Conservation (phyloP, 2,113 vertebrate species). For the Parus major region DNA sequence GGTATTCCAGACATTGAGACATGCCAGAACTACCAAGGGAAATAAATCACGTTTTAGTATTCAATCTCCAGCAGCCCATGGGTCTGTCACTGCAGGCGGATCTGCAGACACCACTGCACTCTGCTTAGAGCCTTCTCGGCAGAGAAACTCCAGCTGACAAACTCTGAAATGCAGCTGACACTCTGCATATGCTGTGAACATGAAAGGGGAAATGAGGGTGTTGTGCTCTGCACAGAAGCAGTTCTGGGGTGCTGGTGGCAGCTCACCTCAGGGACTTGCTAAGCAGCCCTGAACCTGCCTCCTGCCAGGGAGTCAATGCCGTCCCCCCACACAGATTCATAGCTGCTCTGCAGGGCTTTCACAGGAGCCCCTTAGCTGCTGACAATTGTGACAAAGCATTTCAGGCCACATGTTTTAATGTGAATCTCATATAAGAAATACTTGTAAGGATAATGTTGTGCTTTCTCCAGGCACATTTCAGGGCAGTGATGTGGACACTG, state of each 20-base stretch:
- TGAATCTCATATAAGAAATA: neutral
- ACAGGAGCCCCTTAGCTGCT: neutral
- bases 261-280: neutral
- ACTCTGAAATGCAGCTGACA: slow-evolving; percentile 6
- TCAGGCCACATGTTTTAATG: neutral
- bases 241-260: neutral
- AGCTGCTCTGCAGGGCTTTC: neutral
- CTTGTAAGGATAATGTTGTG: neutral
- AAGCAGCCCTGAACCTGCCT: neutral
- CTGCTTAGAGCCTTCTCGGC: neutral
- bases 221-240: neutral
- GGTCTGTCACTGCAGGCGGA: slow-evolving; percentile 6
- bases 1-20: slow-evolving; percentile 59
- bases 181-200: neutral
- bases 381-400: neutral
- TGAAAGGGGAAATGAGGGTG: neutral
- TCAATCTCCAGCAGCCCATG: slow-evolving; percentile 26
- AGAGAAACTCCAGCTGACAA: slow-evolving; percentile 23
- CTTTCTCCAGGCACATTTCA: neutral
- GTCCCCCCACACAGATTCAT: neutral
- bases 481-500: rapidly evolving
- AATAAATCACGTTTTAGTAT: slow-evolving; percentile 67
- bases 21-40: slow-evolving; percentile 25
- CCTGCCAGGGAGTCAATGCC: neutral
- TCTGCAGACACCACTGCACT: neutral